Evolutionary conservation across 2,888 invertebrate genomes (phyloP), one percentile per base, ranked within the genome.

Genomic region (Eustalomyia histrio): DNA sequence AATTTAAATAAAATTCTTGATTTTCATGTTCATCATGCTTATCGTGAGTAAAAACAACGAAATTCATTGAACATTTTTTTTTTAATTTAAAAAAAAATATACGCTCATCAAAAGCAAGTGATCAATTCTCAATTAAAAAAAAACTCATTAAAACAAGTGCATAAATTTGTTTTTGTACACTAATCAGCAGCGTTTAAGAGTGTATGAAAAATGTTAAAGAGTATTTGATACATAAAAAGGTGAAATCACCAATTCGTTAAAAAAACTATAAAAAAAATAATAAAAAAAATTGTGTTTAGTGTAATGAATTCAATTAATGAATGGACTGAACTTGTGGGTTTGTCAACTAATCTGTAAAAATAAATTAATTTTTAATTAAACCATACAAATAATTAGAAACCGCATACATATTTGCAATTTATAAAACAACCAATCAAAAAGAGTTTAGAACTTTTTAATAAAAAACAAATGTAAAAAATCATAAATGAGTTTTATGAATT

Each of bases 121-220:
- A 47, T 47, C 43, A n/a, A 47, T 47, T 47, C 43, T 47, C 43
- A 14, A 47, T 47, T 47, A 47, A 29, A 29, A 24, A 24, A 24
- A 39, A 47, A 47, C 43, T 47, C 43, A 47, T 47, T 47, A 47
- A 47, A 47, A 47, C 43, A 47, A 47, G 43, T 47, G 43, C 43
- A 47, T n/a, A 47, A 39, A 12, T 39, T 39, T 10, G 39, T 47
- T 47, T 47, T 47, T 14, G 43, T 47, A n/a, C 14, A 47, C 14
- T 47, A 47, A 39, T 14, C 14, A 6, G n/a, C 43, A 47, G n/a
- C 7, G 1, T 47, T 47, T 47, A 47, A 47, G 43, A 47, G 43
- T 47, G 16, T 47, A 12, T 4, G 39, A 1, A 39, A 8, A 47
- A 47, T 14, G 2, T n/a, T 47, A 47, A 35, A 47, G 43, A 47